Conservation (phyloP, 2,797 vertebrate species). For the Steatocranus sp. region DNA sequence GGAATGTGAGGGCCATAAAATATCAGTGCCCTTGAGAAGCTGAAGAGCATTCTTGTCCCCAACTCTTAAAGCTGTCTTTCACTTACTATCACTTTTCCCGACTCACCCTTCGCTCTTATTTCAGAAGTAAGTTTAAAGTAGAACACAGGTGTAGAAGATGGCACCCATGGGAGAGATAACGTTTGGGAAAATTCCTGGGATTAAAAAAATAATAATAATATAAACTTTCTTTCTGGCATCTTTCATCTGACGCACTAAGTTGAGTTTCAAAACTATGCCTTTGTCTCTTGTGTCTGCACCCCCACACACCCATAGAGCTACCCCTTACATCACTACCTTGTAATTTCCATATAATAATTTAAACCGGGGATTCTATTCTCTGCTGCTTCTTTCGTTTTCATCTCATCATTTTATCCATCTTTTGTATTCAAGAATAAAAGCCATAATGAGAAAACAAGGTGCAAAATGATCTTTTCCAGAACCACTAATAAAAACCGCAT, state of each 20-base stretch:
- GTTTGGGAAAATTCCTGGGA: conserved; percentile 59
- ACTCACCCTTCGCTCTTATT: conserved; percentile 34
- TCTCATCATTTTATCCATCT: conserved; percentile 56
- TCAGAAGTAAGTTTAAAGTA: conserved; percentile 52
- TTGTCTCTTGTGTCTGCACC: conserved; percentile 42
- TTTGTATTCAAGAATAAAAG: conserved; percentile 64
- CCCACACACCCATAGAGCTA: conserved; percentile 13
- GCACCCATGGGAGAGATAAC: conserved; percentile 57
- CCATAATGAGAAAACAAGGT: conserved; percentile 81
- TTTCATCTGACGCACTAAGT: conserved; percentile 49
- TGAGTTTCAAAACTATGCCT: conserved; percentile 46
- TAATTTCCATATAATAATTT: conserved; percentile 65
- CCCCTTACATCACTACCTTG: conserved; percentile 62
- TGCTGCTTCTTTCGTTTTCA: conserved; percentile 39
- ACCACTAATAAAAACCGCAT: conserved; percentile 75
- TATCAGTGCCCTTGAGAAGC: conserved; percentile 69
- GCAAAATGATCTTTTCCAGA: conserved; percentile 76
- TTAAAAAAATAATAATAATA: conserved; percentile 18
- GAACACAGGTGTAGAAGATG: conserved; percentile 61
- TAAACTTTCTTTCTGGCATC: conserved; percentile 19
- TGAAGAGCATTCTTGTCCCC: conserved; percentile 60
- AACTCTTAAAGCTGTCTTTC: conserved; percentile 58
- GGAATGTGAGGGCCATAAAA: conserved; percentile 72
- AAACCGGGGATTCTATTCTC: conserved; percentile 49
- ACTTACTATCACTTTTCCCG: conserved; percentile 51